Conservation (phyloP, 2,888 invertebrate genomes). For the Macaria notata region DNA sequence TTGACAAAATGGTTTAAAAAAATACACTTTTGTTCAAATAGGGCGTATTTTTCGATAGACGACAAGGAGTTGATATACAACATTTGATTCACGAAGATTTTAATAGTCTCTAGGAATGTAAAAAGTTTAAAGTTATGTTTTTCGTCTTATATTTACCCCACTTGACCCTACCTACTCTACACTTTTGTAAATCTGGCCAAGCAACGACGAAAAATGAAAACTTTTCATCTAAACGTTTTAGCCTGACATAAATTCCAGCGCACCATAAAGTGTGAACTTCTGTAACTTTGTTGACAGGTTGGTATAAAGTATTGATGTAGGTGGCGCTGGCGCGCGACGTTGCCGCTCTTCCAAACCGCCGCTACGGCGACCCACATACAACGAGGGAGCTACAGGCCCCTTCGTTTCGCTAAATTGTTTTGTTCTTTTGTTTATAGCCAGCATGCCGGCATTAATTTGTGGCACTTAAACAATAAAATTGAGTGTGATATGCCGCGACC, state of each 20-base stretch:
- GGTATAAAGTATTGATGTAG: conserved; percentile 16
- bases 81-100: too few relatives aligned
- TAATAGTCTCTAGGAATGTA: too few relatives aligned
- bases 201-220: background rate
- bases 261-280: conserved; percentile 10
- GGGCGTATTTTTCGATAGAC: too few relatives aligned
- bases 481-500: conserved; percentile 9
- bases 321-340: conserved; percentile 39
- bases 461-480: background rate
- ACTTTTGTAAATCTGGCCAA: too few relatives aligned
- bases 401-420: conserved; percentile 57
- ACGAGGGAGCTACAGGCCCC: conserved; percentile 40
- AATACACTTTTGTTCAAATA: too few relatives aligned
- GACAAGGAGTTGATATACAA: too few relatives aligned
- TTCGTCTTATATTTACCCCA: too few relatives aligned
- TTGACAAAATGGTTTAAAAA: too few relatives aligned
- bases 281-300: conserved; percentile 17
- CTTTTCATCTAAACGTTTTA: background rate
- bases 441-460: conserved; percentile 10
- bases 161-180: too few relatives aligned
- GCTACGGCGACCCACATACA: conserved; percentile 54
- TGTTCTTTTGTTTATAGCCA: conserved; percentile 19
- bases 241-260: background rate
- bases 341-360: conserved; percentile 58
- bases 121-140: too few relatives aligned